Percentiles rank a stretch among this genome's conserved stretches.
phyloP scores from a whole-genome alignment of 2,888 invertebrate species.

The Cancer borealis region DNA sequence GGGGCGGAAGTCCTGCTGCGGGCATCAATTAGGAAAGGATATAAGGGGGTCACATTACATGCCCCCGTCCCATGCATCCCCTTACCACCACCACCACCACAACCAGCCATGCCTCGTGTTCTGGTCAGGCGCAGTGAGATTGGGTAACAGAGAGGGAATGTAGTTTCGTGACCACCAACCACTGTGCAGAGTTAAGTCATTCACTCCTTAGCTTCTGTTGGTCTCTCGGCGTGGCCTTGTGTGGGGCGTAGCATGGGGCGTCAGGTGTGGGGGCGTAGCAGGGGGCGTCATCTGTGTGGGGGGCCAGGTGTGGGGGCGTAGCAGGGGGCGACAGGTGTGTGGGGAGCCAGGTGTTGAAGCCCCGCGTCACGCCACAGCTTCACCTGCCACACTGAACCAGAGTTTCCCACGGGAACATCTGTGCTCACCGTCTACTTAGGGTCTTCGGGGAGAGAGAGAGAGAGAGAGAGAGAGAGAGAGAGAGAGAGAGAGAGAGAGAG shows the following conservation, averaged over 20 bases:
- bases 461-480: conserved; percentile 19
- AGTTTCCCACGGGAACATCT: conserved; percentile 8
- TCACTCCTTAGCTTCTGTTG: too few relatives aligned
- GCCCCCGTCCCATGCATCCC: neutral
- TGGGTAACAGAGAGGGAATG: too few relatives aligned
- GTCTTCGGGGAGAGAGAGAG: neutral
- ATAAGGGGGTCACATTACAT: neutral
- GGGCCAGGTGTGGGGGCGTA: too few relatives aligned
- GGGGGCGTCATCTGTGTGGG: too few relatives aligned
- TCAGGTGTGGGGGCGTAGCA: too few relatives aligned
- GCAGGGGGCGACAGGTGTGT: neutral
- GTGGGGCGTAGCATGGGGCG: too few relatives aligned
- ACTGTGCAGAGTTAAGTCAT: too few relatives aligned
- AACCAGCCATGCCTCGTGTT: neutral
- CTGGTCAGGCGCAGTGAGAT: neutral
- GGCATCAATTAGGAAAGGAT: neutral
- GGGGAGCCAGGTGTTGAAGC: too few relatives aligned
- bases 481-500: too few relatives aligned
- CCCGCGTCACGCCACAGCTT: neutral
- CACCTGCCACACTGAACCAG: neutral
- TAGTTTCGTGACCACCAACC: too few relatives aligned
- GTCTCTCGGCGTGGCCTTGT: too few relatives aligned
- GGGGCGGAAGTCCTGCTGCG: neutral
- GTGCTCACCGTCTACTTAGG: too few relatives aligned
- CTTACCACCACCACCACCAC: neutral